Base-by-base conservation (phyloP, 2,113 vertebrate genomes). In the Oncorhynchus mykiss region DNA sequence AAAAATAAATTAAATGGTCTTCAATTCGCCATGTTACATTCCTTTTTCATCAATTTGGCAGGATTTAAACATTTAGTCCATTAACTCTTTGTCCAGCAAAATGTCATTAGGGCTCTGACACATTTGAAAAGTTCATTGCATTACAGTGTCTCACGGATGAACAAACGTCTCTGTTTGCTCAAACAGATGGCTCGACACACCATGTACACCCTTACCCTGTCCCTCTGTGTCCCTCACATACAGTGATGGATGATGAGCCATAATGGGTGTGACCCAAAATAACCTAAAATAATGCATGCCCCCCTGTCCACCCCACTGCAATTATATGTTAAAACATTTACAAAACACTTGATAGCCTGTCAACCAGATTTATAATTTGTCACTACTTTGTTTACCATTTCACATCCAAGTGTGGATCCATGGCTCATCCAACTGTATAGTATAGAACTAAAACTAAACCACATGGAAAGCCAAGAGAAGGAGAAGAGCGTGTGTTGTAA, bases 351-450 rank as follows among this genome's bases (percentile, higher is more conserved):
- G 75, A 31, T 79, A 67, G 80, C 84, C 82, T 86, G 74, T 84
- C 79, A 81, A 84, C 5, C 39, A 80, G 85, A 90, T 72, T 85
- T 83, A 88, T 81, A 57, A 76, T 11, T 12, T 45, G 39, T 3
- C 39, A 11, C 9, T 11, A 45, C 25, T 83, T 85, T 84, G 86
- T 89, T 87, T 87, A 83, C 77, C 75, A 66, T 20, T 57, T 18
- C 13, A 57, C 12, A 9, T 67, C 73, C 65, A 83, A 80, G 77
- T 72, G 72, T 54, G 54, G 18, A 57, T 20, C 68, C 83, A 85
- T 85, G 81, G 78, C 88, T 87, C 83, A 85, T 1, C 11, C 71
- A 67, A 59, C 5, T 57, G 54, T 57, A 6, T 1, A 18, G 20
- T 12, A 14, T 24, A 22, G 5, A 62, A n/a, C 82, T 85, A 22